A percentile compares a stretch with the other conserved stretches of the same genome.
phyloP scores from a whole-genome alignment of 2,888 invertebrate species.

The Gymnosoma rotundatum region DNA sequence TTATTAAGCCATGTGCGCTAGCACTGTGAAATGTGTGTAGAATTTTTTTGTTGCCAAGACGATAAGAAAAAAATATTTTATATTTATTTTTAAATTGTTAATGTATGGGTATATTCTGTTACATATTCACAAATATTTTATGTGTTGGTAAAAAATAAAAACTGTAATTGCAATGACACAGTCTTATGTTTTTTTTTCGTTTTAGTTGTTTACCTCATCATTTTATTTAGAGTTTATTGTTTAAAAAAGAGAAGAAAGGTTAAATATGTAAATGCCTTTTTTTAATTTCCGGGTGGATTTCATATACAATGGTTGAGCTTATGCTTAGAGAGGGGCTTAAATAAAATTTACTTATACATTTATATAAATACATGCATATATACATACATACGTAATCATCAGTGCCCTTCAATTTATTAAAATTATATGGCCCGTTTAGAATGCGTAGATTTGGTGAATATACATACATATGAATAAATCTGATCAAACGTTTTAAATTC shows the following conservation, averaged over 20 bases:
- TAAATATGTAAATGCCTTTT: conserved; percentile 33
- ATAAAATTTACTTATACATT: neutral
- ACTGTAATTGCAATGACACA: conserved; percentile 52
- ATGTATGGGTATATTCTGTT: conserved; percentile 42
- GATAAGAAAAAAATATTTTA: conserved; percentile 42
- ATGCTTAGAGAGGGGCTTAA: conserved; percentile 10
- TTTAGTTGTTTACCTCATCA: conserved; percentile 15
- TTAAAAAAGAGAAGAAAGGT: conserved; percentile 3
- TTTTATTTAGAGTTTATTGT: conserved; percentile 42
- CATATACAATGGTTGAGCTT: neutral
- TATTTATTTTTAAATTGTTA: conserved; percentile 14
- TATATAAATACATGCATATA: no score
- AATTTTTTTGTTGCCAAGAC: conserved; percentile 61
- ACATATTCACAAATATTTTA: conserved; percentile 7
- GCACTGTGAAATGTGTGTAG: conserved; percentile 5
- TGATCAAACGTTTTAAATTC: no score
- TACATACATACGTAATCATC: no score
- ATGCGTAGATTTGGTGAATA: no score
- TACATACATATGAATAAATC: no score
- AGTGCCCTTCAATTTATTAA: no score
- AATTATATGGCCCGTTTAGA: no score
- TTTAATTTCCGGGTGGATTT: conserved; percentile 50
- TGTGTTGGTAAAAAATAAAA: conserved; percentile 35
- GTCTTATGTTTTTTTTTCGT: neutral
- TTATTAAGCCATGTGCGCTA: conserved; percentile 55